Conservation (phyloP, 2,113 vertebrate genomes). For the Pandion haliaetus region DNA sequence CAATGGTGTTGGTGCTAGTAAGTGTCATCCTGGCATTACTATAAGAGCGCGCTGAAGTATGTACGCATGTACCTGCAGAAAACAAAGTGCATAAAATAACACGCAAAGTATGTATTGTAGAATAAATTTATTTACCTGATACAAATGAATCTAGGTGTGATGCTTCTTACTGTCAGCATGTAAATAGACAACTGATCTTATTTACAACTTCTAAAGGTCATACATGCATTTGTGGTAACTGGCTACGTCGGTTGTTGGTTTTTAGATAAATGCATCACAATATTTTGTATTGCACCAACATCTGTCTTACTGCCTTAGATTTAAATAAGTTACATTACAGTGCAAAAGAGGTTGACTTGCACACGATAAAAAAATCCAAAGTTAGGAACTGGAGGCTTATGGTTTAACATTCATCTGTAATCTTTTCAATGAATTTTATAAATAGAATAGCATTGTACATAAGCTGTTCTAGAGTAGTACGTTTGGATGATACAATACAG, state of each 20-base stretch:
- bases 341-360: slow-evolving; percentile 82
- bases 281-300: slow-evolving; percentile 77
- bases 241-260: slow-evolving; percentile 32
- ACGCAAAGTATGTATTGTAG: slow-evolving; percentile 70
- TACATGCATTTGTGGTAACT: slow-evolving; percentile 77
- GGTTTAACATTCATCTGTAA: slow-evolving; percentile 80
- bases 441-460: slow-evolving; percentile 86
- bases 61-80: background rate
- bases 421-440: slow-evolving; percentile 74
- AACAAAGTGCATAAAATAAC: slow-evolving; percentile 63
- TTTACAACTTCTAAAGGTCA: slow-evolving; percentile 83
- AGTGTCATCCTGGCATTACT: slow-evolving; percentile 42
- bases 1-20: slow-evolving; percentile 45
- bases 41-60: background rate
- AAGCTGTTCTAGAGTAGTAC: slow-evolving; percentile 80
- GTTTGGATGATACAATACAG: slow-evolving; percentile 79
- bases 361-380: slow-evolving; percentile 79
- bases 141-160: slow-evolving; percentile 84
- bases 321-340: slow-evolving; percentile 87
- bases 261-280: slow-evolving; percentile 77
- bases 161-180: slow-evolving; percentile 83
- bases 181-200: slow-evolving; percentile 75
- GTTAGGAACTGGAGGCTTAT: slow-evolving; percentile 77
- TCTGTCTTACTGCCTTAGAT: slow-evolving; percentile 79
- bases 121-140: slow-evolving; percentile 94